Evolutionary conservation across 2,797 vertebrate genomes (phyloP).

Genomic region (Xenopus petersii): DNA sequence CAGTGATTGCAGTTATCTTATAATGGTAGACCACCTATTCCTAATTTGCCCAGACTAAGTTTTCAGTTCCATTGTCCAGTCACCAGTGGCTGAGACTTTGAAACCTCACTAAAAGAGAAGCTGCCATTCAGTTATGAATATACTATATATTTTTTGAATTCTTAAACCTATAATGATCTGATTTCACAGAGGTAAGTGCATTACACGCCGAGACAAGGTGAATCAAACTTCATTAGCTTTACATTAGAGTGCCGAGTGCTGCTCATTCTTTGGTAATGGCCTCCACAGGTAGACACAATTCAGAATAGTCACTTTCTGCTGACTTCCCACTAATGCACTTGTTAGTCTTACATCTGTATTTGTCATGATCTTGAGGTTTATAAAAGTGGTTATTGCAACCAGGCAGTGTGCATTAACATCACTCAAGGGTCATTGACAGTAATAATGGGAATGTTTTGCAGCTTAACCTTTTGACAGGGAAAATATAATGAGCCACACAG

Average conservation of each 20-base stretch:
- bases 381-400: conserved; percentile 40
- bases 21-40: no score
- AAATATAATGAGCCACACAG: conserved; percentile 38
- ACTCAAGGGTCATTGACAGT: conserved; percentile 21
- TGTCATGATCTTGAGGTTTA: conserved; percentile 46
- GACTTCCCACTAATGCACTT: conserved; percentile 41
- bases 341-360: conserved; percentile 49
- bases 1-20: no score
- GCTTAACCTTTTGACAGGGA: conserved; percentile 30
- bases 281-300: conserved; percentile 43
- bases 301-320: conserved; percentile 45
- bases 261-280: conserved; percentile 49
- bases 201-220: conserved; percentile 51
- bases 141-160: conserved; percentile 27
- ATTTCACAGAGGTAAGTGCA: conserved; percentile 48
- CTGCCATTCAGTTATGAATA: conserved; percentile 8
- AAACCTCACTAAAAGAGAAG: no score
- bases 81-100: no score
- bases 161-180: conserved; percentile 20
- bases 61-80: no score
- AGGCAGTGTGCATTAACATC: conserved; percentile 8
- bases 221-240: conserved; percentile 60
- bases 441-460: conserved; percentile 30
- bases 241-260: conserved; percentile 52
- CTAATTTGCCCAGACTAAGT: no score